phyloP scores from a whole-genome alignment of 1,140 invertebrate genomes.

The Helicoverpa zea region DNA sequence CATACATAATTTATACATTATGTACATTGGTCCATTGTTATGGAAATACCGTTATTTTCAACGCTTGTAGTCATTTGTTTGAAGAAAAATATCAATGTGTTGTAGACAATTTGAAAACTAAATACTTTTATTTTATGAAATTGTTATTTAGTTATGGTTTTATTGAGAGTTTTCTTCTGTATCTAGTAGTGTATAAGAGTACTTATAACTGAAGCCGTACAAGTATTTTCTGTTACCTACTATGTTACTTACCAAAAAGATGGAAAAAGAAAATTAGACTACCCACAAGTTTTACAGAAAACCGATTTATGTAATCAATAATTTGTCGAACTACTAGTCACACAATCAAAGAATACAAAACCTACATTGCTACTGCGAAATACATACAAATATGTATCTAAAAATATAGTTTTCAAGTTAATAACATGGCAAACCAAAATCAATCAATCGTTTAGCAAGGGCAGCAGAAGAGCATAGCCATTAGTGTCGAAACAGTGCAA shows the following conservation, averaged over 20 bases:
- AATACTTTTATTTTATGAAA: too few relatives aligned
- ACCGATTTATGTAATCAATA: too few relatives aligned
- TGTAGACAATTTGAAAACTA: conserved; percentile 10
- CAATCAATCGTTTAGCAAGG: conserved; percentile 58
- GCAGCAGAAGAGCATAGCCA: conserved; percentile 56
- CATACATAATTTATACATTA: conserved; percentile 38
- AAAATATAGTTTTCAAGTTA: not conserved
- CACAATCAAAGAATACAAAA: too few relatives aligned
- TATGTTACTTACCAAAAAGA: too few relatives aligned
- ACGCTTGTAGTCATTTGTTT: conserved; percentile 35
- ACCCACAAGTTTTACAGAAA: too few relatives aligned
- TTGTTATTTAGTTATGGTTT: too few relatives aligned
- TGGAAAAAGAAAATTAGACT: too few relatives aligned
- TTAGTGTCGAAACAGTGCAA: conserved; percentile 63
- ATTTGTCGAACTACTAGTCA: too few relatives aligned
- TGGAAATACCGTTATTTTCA: conserved; percentile 37
- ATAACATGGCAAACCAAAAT: conserved; percentile 34
- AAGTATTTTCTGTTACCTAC: too few relatives aligned
- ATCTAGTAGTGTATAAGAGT: too few relatives aligned
- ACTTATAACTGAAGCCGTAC: too few relatives aligned
- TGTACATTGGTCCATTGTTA: conserved; percentile 30
- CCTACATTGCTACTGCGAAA: not conserved
- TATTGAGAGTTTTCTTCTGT: too few relatives aligned
- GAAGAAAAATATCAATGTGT: conserved; percentile 19
- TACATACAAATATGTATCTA: not conserved